Conservation (phyloP, 2,797 vertebrate genomes). For the Danio jaintianensis region DNA sequence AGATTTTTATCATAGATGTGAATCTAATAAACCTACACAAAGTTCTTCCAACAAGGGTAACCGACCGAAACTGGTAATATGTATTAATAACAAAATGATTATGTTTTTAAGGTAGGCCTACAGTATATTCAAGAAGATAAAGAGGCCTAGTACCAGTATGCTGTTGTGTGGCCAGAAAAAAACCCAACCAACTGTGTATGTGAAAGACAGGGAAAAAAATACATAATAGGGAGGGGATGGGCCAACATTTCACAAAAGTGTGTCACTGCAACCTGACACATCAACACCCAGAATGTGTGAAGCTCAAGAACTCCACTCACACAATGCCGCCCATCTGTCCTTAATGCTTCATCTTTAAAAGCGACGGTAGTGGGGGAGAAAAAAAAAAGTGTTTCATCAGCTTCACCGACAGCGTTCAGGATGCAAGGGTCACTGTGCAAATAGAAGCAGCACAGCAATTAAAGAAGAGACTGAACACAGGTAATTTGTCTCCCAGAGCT, state of each 20-base stretch:
- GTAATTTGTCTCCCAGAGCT: conserved; percentile 18
- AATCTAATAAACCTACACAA: no score
- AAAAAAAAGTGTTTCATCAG: conserved; percentile 27
- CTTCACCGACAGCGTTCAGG: conserved; percentile 23
- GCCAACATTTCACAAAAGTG: conserved; percentile 18
- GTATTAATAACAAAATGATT: no score
- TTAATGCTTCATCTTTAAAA: conserved; percentile 31
- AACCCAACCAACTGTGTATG: conserved; percentile 28
- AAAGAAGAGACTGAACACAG: conserved; percentile 7
- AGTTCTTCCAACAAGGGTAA: no score
- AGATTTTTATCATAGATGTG: no score
- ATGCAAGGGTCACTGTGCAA: conserved; percentile 34
- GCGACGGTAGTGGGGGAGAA: neutral
- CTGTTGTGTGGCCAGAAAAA: neutral
- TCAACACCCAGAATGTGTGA: conserved; percentile 34
- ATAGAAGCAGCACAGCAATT: conserved; percentile 33
- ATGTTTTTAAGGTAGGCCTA: no score
- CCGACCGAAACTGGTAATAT: no score
- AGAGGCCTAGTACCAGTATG: neutral
- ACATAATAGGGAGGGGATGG: neutral
- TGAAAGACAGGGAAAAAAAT: conserved; percentile 21
- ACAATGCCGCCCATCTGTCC: conserved; percentile 23
- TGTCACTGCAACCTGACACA: conserved; percentile 31
- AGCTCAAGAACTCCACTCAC: neutral
- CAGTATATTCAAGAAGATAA: neutral